These are phyloP conservation scores for Crypturellus tataupa DNA, from an alignment of 2,797 vertebrate genomes.

Conservation along the genomic window DNA sequence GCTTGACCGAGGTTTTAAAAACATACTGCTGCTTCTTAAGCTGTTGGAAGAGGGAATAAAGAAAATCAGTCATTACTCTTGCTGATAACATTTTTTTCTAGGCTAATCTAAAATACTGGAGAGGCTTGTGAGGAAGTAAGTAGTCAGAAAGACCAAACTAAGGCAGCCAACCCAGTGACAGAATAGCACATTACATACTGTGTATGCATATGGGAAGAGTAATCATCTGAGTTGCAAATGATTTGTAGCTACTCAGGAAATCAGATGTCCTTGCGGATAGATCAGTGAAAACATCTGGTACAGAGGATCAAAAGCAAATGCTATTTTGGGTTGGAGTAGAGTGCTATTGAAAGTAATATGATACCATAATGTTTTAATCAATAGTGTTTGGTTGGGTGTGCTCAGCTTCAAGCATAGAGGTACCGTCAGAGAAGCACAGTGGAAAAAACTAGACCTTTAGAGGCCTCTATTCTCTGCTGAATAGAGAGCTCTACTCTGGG, in stretches of 20 bases:
- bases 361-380: conserved; percentile 49
- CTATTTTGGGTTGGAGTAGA: conserved; percentile 38
- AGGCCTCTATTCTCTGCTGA: background rate
- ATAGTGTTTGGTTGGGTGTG: background rate
- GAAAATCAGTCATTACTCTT: background rate
- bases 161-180: background rate
- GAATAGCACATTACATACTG: background rate
- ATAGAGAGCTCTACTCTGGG: background rate
- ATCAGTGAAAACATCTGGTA: conserved; percentile 51
- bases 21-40: background rate
- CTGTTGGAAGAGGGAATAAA: background rate
- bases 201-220: background rate
- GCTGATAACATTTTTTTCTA: background rate
- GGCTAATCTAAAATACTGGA: background rate
- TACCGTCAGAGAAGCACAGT: background rate
- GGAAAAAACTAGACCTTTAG: background rate
- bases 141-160: background rate
- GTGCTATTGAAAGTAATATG: conserved; percentile 21
- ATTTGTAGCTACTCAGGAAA: conserved; percentile 40
- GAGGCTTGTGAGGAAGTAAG: background rate
- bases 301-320: conserved; percentile 29
- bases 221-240: conserved; percentile 36
- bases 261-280: conserved; percentile 33
- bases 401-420: background rate
- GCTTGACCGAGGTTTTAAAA: background rate